Percentiles rank a stretch among this genome's conserved stretches.
These are phyloP conservation scores for Phyllotreta cruciferae DNA, from an alignment of 2,888 invertebrate species.

Conservation along the genomic window DNA sequence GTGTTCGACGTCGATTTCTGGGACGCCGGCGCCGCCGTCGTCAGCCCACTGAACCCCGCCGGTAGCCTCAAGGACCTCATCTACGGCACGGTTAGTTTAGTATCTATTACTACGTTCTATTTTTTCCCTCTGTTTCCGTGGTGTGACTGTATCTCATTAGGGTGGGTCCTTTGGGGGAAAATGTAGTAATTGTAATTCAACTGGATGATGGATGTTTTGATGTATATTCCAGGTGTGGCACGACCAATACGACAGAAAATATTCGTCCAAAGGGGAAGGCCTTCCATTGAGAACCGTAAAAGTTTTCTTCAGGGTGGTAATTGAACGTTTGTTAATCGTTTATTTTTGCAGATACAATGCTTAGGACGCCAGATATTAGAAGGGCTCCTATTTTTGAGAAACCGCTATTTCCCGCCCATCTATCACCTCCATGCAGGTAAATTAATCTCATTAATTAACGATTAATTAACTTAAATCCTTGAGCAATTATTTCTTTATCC, in stretches of 20 bases:
- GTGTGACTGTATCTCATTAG: too few species aligned
- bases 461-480: background rate
- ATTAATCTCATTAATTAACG: constrained; percentile 31
- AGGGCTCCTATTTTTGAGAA: constrained; percentile 83
- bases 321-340: background rate
- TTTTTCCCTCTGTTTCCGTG: too few species aligned
- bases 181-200: too few species aligned
- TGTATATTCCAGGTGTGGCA: constrained; percentile 59
- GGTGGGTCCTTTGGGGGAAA: too few species aligned
- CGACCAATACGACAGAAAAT: constrained; percentile 61
- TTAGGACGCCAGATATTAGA: constrained; percentile 88
- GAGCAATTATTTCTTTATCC: constrained; percentile 61
- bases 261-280: constrained; percentile 50
- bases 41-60: constrained; percentile 82
- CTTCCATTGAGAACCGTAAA: constrained; percentile 54
- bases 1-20: constrained; percentile 85
- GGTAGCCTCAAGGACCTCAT: constrained; percentile 91
- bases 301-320: constrained; percentile 1
- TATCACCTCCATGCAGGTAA: constrained; percentile 90
- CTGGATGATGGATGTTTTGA: too few species aligned
- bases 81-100: constrained; percentile 64
- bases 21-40: constrained; percentile 71
- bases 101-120: too few species aligned
- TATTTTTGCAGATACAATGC: constrained; percentile 78
- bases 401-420: constrained; percentile 87